Percentiles rank a stretch among this genome's conserved stretches.
Conservation (phyloP, 2,113 vertebrate species). For the Ranitomeya imitator region DNA sequence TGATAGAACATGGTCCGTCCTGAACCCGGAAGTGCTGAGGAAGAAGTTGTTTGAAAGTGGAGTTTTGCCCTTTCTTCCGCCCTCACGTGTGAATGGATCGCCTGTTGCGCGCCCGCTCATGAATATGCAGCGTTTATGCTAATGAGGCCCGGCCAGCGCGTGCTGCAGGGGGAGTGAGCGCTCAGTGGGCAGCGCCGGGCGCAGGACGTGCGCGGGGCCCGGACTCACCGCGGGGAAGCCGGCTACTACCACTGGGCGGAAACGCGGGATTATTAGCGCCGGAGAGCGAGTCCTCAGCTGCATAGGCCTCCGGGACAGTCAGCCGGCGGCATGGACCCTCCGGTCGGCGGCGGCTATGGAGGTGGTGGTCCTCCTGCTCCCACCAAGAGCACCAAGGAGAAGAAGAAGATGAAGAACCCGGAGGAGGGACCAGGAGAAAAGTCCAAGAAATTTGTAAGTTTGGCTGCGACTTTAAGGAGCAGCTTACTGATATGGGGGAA, state of each 20-base stretch:
- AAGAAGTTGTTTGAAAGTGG: conserved; percentile 42
- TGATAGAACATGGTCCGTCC: neutral
- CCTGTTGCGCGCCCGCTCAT: conserved; percentile 49
- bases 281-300: too few relatives aligned
- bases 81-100: conserved; percentile 26
- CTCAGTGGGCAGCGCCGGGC: conserved; percentile 2
- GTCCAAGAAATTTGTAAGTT: conserved; percentile 60
- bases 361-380: conserved; percentile 23
- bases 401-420: conserved; percentile 46
- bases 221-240: neutral
- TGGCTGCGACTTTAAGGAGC: neutral
- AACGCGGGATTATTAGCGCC: neutral
- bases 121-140: conserved; percentile 47
- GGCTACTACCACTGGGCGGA: neutral
- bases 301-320: neutral
- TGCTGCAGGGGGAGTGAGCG: neutral
- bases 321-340: conserved; percentile 26
- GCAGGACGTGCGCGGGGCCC: neutral
- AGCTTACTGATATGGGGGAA: neutral
- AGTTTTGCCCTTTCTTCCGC: conserved; percentile 54
- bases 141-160: conserved; percentile 41
- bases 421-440: conserved; percentile 48
- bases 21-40: conserved; percentile 52
- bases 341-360: conserved; percentile 11
- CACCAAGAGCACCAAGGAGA: conserved; percentile 46